Base-by-base conservation (phyloP, 1,140 invertebrate species). In the Heliconius congener region DNA sequence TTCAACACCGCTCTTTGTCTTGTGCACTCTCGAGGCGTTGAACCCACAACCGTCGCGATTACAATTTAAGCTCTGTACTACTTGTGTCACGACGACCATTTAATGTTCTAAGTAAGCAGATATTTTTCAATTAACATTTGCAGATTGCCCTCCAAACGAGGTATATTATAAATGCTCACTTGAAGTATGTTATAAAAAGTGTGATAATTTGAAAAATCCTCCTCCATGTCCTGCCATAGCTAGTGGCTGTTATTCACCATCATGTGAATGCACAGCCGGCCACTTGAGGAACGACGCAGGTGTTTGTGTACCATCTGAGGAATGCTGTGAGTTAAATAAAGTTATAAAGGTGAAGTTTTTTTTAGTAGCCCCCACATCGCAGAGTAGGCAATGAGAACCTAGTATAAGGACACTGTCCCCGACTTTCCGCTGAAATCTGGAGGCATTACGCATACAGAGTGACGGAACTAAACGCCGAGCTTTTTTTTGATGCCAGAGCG, bases 71-170 rank as follows among this genome's bases (percentile, higher is more conserved):
- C 2, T 9, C 39, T 9, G 8, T 42, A 11, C 39, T 3, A 42
- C 39, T 42, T 8, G 5, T 11, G 42, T 13, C 42, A 46, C 46
- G 46, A 50, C 46, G 0, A 16, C 6, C 19, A 8, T 57, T n/a
- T 57, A n/a, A 23, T 57, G 46, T 50, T 50, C 6, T 6, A 8
- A 57, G 2, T 52, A 52, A 52, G 19, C 16, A 19, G 19, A 52
- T 1, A 52, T 52, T n/a, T 9, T 57, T 57, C 5, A 57, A n/a
- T 9, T 23, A 23, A 50, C 8, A 39, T 77, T 80, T 71, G 19
- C 80, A 87, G 86, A 84, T 50, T 87, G 86, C 73, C 77, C 85
- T 13, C 18, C 27, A 0, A 84, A 84, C 42, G 86, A 87, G 71
- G 50, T 19, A 9, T 87, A 87, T 30, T 75, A 81, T 50, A 83